Percentiles rank a stretch among this genome's conserved stretches.
Conservation (phyloP, 37 sponge, comb jelly and placozoan species). For the Beroe forskalii region DNA sequence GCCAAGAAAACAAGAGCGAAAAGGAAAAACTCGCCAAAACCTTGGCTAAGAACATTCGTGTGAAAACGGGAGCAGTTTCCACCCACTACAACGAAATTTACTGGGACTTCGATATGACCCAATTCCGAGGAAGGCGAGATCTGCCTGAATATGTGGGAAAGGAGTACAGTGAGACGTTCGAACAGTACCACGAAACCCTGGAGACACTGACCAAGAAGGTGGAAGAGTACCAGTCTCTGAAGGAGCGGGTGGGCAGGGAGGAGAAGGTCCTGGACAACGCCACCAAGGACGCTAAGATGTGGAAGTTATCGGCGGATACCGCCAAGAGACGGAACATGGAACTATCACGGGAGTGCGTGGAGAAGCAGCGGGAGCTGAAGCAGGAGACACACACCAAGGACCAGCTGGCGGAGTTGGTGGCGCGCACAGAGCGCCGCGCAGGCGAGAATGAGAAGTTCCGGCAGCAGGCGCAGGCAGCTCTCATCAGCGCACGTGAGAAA, state of each 20-base stretch:
- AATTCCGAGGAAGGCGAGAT: neutral
- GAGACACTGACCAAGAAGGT: neutral
- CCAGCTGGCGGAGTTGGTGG: constrained; percentile 6
- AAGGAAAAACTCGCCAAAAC: constrained; percentile 1
- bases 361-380: constrained; percentile 1
- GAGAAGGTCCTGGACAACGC: neutral
- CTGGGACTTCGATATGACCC: neutral
- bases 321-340: neutral
- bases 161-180: neutral
- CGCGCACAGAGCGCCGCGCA: constrained; percentile 3
- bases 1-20: neutral
- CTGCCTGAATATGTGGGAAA: constrained; percentile 14
- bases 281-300: neutral
- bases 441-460: constrained; percentile 42
- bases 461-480: neutral
- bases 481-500: neutral
- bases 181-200: constrained; percentile 2
- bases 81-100: constrained; percentile 11
- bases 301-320: constrained; percentile 29
- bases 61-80: neutral
- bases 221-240: constrained; percentile 5
- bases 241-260: neutral
- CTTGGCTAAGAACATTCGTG: constrained; percentile 1
- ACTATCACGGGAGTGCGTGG: neutral
- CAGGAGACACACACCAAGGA: neutral